Base-by-base conservation (phyloP, 2,113 vertebrate genomes). In the Hippocampus comes region DNA sequence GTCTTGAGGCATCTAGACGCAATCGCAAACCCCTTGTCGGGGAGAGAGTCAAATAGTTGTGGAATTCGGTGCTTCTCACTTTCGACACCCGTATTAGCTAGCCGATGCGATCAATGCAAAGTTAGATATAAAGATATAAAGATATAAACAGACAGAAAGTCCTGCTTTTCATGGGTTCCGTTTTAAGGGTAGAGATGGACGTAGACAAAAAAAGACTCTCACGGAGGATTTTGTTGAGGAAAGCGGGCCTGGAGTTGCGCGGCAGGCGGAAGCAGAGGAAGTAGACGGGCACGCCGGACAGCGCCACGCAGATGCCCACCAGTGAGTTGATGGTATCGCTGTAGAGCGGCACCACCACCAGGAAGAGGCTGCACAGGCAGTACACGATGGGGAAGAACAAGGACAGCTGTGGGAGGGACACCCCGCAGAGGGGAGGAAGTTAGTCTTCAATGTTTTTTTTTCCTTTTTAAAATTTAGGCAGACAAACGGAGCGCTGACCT, bases 381-480 rank as follows among this genome's bases (percentile, higher is more conserved):
- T 92, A 94, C 42, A 93, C 87, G n/a, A 94, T 80, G 0, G 94
- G 94, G 79, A 94, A 94, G 81, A 94, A 93, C 80, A 94, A 86
- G 48, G 91, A 91, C 38, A 94, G 81, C 93, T 94, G 80, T 56
- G 14, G 9, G 34, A 0, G 27, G 30, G 18, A 3, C 61, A 38
- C 34, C 34, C 34, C 8, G 9, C n/a, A 49, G 67, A 43, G 17
- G 27, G 15, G 15, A 5, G 5, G 14, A 14, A 18, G 48, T 51
- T 51, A 17, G 48, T 38, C 34, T 38, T 38, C 34, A 6, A 6
- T 38, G 5, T 34, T 34, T 34, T 34, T 34, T 34, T 38, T 38
- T 38, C 5, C 5, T 38, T 38, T 38, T 38, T 38, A 6, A 38
- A 38, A 38, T 38, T 5, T 7, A 34, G 9, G 5, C 34, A 20